Percentiles rank a stretch among this genome's conserved stretches.
Conservation (phyloP, 2,113 vertebrate genomes). For the Gorsachius goisagi region DNA sequence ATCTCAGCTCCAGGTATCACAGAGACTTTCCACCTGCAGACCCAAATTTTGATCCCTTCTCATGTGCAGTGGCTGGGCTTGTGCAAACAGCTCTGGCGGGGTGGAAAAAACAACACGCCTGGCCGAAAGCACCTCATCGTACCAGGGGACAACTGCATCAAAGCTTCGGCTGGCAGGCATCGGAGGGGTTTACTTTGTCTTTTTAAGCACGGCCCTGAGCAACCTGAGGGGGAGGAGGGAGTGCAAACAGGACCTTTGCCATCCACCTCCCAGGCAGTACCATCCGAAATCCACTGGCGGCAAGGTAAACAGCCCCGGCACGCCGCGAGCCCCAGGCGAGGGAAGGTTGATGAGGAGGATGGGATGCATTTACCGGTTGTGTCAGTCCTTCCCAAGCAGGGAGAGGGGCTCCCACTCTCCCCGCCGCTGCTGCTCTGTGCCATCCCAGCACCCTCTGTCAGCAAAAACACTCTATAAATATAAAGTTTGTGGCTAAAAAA, state of each 20-base stretch:
- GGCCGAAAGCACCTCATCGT: background rate
- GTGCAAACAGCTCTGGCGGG: background rate
- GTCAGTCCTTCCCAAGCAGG: background rate
- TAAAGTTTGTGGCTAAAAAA: background rate
- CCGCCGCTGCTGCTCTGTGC: background rate
- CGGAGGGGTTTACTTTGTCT: background rate
- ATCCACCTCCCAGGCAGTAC: background rate
- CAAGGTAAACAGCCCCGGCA: background rate
- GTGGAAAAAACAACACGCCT: background rate
- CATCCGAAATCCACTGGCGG: background rate
- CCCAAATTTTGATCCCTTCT: background rate
- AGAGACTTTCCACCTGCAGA: background rate
- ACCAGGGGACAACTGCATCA: background rate
- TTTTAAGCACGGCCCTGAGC: background rate
- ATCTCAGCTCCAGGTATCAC: background rate
- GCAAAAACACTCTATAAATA: background rate
- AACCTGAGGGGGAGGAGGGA: background rate
- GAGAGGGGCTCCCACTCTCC: background rate
- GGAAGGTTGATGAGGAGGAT: background rate
- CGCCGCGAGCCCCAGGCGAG: background rate
- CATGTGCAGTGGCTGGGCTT: background rate
- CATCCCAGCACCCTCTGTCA: background rate
- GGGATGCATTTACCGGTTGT: background rate
- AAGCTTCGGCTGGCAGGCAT: background rate
- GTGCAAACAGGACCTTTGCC: conserved; percentile 33